A percentile compares a stretch with the other conserved stretches of the same genome.
Conservation (phyloP, 2,888 invertebrate genomes). For the Ectemnius lituratus region DNA sequence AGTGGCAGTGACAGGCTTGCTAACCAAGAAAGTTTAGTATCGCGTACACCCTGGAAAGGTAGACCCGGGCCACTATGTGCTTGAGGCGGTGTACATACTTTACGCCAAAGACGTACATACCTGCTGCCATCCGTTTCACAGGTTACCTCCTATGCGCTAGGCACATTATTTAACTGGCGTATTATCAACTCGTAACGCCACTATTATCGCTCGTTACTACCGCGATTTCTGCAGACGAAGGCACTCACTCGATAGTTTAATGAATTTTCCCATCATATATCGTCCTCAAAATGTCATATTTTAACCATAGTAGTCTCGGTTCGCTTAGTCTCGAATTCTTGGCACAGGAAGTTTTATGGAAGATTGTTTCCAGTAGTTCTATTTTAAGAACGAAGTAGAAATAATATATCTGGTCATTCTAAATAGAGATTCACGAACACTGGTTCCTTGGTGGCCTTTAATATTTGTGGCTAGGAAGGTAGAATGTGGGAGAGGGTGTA, state of each 20-base stretch:
- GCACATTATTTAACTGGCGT: conserved; percentile 36
- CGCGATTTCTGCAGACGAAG: conserved; percentile 3
- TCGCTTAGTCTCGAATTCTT: background rate
- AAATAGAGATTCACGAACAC: background rate
- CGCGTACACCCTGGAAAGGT: too few species aligned
- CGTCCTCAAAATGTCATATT: background rate
- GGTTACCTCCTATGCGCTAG: background rate
- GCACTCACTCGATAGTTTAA: background rate
- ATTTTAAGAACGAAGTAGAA: background rate
- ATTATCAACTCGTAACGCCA: conserved; percentile 46
- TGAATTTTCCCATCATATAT: background rate
- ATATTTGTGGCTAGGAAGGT: background rate
- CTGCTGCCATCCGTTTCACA: background rate
- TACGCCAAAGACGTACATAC: too few species aligned
- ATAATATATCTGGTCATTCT: background rate
- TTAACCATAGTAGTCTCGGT: too few species aligned
- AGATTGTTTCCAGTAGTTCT: background rate
- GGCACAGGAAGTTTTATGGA: background rate
- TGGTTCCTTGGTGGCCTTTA: background rate
- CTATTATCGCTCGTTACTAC: conserved; percentile 32
- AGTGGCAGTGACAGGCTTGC: too few species aligned
- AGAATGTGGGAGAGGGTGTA: background rate
- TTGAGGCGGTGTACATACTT: too few species aligned
- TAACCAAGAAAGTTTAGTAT: too few species aligned
- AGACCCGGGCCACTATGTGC: too few species aligned